Base-by-base conservation (phyloP, 1,140 invertebrate species). In the Mamestra configurata region DNA sequence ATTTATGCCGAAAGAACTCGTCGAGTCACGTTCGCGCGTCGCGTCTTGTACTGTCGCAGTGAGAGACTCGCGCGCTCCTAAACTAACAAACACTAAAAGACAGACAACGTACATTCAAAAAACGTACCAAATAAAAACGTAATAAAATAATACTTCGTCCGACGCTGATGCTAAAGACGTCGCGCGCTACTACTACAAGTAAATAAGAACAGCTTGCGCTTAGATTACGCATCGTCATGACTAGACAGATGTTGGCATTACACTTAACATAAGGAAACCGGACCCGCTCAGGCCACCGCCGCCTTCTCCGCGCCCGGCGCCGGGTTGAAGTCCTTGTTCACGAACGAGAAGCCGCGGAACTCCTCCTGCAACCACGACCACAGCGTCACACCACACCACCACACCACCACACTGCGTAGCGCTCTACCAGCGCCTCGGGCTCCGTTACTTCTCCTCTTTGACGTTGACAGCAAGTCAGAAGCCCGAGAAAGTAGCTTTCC, bases 291-390 rank as follows among this genome's bases (percentile, higher is more conserved):
- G 79, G 83, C 84, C 79, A 83, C 81, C 68, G 88, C 89, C 77
- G 86, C 64, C 82, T 88, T 88, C 73, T 89, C 89, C 53, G 90
- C 88, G 64, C 95, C 89, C 86, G 97, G 92, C 84, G 95, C 96
- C 64, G 98, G 97, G 95, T 97, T 98, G 95, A 97, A 99, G 92
- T 99, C 98, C 83, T 97, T 96, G 95, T 99, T 99, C 81, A 99
- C 97, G 95, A 99, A 99, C 75, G 99, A 99, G 95, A 99, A 99
- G 51, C 98, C 99, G 82, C 97, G 96, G 96, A 99, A 99, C 95
- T 99, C 99, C 86, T 99, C 99, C 95, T 99, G 98, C 40, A 84
- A 86, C 8, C 20, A 8, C 27, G 83, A 8, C 20, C 4, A 13
- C 57, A 15, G 27, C 40, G 24, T 49, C n/a, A 53, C 40, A 43